Percentiles rank a stretch among this genome's conserved stretches.
Evolutionary conservation across 1,140 invertebrate genomes (phyloP).

Genomic region (Sweltsa coloradensis): DNA sequence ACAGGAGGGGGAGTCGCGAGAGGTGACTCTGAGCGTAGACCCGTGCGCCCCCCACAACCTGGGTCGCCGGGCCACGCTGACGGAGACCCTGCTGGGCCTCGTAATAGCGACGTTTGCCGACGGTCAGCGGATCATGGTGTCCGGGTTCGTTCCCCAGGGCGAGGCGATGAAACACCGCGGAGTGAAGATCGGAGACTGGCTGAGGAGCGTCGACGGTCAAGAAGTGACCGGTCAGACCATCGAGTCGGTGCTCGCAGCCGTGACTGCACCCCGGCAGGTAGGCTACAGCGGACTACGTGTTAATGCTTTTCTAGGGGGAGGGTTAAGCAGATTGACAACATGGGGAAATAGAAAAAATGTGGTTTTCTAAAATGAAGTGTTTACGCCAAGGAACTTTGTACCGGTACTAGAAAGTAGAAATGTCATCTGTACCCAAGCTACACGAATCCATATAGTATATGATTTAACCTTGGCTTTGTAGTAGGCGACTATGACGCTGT

Average conservation of each 20-base stretch:
- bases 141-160: constrained; percentile 50
- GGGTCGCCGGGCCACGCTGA: constrained; percentile 44
- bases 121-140: constrained; percentile 48
- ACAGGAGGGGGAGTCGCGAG: constrained; percentile 36
- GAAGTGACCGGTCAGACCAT: constrained; percentile 42
- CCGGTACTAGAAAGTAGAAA: too few relatives aligned
- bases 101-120: constrained; percentile 46
- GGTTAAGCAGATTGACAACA: too few relatives aligned
- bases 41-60: constrained; percentile 42
- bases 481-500: too few relatives aligned
- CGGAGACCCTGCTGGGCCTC: constrained; percentile 49
- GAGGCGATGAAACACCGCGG: constrained; percentile 44
- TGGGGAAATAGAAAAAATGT: too few relatives aligned
- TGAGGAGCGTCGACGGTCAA: constrained; percentile 47
- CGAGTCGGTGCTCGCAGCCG: constrained; percentile 27
- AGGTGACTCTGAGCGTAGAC: constrained; percentile 41
- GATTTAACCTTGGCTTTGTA: too few relatives aligned
- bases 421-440: too few relatives aligned
- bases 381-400: too few relatives aligned
- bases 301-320: too few relatives aligned
- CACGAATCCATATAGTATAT: too few relatives aligned
- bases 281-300: too few relatives aligned
- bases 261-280: constrained; percentile 28
- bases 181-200: constrained; percentile 55
- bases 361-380: too few relatives aligned